phyloP scores from a whole-genome alignment of 2,113 vertebrate genomes.

The Turnix velox region DNA sequence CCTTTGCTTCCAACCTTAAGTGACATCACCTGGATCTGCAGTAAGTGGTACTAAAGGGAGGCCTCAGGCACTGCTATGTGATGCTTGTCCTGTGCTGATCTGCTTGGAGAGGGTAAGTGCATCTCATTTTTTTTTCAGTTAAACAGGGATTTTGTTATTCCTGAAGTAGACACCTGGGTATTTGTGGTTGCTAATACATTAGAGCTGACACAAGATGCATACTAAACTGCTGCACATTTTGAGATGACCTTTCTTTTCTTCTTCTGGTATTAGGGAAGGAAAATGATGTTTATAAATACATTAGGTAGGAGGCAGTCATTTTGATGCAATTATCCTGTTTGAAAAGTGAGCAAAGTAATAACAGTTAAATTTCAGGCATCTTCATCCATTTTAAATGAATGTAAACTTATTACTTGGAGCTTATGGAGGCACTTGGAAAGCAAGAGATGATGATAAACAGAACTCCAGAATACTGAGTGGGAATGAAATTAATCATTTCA shows the following conservation, averaged over 20 bases:
- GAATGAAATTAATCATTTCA: neutral
- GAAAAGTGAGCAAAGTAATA: neutral
- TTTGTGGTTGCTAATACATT: neutral
- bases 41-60: neutral
- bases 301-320: neutral
- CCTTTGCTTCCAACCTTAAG: neutral
- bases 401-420: neutral
- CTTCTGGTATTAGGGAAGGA: neutral
- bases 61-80: neutral
- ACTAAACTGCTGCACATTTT: neutral
- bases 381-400: neutral
- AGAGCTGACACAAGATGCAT: neutral
- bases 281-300: neutral
- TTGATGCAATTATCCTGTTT: neutral
- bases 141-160: neutral
- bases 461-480: neutral
- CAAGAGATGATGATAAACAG: neutral
- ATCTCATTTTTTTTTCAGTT: neutral
- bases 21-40: slow-evolving; percentile 26
- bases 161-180: neutral
- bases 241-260: neutral
- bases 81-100: neutral
- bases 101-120: neutral
- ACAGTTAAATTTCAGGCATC: neutral
- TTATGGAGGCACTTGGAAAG: neutral